Evolutionary conservation across 2,113 vertebrate species (phyloP).

Genomic region (Cervus canadensis): DNA sequence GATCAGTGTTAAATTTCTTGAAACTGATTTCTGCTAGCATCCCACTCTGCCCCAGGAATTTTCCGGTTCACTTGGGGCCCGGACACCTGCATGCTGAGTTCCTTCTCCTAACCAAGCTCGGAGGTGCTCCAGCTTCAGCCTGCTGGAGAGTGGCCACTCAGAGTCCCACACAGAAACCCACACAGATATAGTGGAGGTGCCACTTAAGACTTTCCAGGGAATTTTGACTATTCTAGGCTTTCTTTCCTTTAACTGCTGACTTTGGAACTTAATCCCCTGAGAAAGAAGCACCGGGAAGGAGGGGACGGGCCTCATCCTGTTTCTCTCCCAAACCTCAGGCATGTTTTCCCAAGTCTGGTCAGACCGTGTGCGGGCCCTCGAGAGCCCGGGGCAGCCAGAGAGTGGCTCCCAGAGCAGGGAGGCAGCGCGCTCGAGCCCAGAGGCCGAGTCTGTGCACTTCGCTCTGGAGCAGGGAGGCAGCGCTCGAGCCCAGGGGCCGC

Average conservation of each 20-base stretch:
- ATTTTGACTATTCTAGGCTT: not conserved
- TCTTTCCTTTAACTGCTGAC: not conserved
- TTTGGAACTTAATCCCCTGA: not conserved
- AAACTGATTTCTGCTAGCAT: not conserved
- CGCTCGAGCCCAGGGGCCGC: no score
- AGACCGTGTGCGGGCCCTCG: not conserved
- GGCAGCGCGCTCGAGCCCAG: fast-evolving
- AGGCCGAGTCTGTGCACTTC: not conserved
- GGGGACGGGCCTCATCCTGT: not conserved
- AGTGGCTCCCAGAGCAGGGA: not conserved
- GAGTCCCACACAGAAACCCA: not conserved
- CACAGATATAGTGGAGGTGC: not conserved
- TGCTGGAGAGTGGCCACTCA: not conserved
- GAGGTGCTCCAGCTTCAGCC: not conserved
- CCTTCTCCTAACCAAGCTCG: not conserved
- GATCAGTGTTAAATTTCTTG: not conserved
- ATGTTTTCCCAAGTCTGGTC: not conserved
- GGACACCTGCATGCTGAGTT: not conserved
- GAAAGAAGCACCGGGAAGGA: not conserved
- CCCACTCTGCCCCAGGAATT: not conserved
- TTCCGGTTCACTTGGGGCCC: not conserved
- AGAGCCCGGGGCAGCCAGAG: not conserved
- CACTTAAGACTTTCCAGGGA: not conserved
- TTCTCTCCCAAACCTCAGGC: not conserved
- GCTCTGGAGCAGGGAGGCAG: not conserved